Conservation (phyloP, 2,113 vertebrate genomes). For the Delphinapterus leucas region DNA sequence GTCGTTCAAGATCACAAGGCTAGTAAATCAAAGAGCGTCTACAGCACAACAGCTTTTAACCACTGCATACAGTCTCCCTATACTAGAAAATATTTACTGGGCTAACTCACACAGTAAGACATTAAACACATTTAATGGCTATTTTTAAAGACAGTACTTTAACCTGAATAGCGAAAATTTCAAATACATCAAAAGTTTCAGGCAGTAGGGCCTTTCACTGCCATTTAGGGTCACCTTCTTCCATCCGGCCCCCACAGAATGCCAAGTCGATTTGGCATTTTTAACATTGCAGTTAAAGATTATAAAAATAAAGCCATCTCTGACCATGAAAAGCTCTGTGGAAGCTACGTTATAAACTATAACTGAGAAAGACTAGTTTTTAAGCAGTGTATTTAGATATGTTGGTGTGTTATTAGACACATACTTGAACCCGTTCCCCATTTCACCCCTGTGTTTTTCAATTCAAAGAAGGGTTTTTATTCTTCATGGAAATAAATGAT, state of each 20-base stretch:
- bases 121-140: background rate
- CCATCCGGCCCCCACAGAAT: background rate
- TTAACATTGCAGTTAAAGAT: conserved; percentile 18
- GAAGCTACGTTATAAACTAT: background rate
- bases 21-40: background rate
- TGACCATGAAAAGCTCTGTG: background rate
- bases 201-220: background rate
- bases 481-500: conserved; percentile 43
- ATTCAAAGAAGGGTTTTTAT: conserved; percentile 47
- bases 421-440: conserved; percentile 30
- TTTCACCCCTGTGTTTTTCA: background rate
- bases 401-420: background rate
- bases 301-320: conserved; percentile 49
- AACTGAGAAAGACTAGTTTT: background rate
- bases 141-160: conserved; percentile 16
- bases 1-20: background rate
- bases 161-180: background rate
- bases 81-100: background rate
- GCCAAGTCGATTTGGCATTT: background rate
- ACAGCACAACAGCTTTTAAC: background rate
- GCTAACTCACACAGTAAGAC: background rate
- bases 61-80: background rate
- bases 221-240: background rate
- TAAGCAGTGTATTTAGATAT: conserved; percentile 16
- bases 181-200: background rate